phyloP scores from a whole-genome alignment of 2,797 vertebrate species.

The Pyrrhura leucotis region DNA sequence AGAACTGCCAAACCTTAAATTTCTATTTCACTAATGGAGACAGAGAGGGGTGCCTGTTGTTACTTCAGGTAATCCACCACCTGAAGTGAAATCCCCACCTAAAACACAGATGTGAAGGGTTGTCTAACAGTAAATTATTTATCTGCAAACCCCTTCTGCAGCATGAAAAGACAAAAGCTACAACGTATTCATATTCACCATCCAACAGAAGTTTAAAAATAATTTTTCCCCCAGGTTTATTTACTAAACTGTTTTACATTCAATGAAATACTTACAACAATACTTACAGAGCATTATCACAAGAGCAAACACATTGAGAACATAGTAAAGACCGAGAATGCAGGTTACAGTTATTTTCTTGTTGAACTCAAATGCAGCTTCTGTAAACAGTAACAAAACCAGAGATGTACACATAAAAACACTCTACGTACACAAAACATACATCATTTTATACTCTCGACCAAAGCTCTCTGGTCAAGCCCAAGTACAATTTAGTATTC shows the following conservation, averaged over 20 bases:
- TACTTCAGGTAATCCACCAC: neutral
- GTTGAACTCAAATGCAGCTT: constrained; percentile 33
- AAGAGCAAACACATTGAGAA: constrained; percentile 17
- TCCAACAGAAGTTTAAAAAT: neutral
- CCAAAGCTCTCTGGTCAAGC: constrained; percentile 42
- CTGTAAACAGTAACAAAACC: constrained; percentile 53
- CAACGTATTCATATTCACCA: fast-evolving
- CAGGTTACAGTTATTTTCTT: neutral
- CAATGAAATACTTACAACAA: constrained; percentile 55
- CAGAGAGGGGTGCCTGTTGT: neutral
- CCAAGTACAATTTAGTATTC: constrained; percentile 30
- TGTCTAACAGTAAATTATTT: neutral
- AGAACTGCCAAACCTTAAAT: neutral
- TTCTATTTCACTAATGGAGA: too few species aligned
- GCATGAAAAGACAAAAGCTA: neutral
- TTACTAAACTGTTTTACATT: constrained; percentile 70
- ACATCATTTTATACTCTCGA: neutral
- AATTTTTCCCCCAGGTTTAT: constrained; percentile 63
- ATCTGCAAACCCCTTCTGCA: neutral
- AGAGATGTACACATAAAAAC: constrained; percentile 40
- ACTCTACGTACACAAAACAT: constrained; percentile 33
- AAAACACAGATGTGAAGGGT: fast-evolving
- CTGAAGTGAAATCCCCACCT: neutral
- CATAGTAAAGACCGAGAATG: neutral
- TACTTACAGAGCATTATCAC: constrained; percentile 48